A percentile compares a stretch with the other conserved stretches of the same genome.
These are phyloP conservation scores for Hemibagrus guttatus DNA, from an alignment of 2,797 vertebrate species.

Conservation along the genomic window DNA sequence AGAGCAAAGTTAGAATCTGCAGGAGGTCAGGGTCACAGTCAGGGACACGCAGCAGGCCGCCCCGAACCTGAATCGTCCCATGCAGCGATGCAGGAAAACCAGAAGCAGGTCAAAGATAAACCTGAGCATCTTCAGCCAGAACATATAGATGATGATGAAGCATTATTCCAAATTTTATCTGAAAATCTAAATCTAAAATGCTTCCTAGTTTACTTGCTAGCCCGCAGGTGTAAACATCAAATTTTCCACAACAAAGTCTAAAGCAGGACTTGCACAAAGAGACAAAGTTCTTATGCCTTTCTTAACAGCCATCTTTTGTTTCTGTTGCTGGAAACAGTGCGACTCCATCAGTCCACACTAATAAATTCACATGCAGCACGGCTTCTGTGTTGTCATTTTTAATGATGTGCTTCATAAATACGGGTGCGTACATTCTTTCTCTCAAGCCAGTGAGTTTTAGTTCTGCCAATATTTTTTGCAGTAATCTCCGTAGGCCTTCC, in stretches of 20 bases:
- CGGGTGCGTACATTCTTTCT: constrained; percentile 14
- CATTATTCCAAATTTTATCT: neutral
- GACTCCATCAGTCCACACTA: constrained; percentile 23
- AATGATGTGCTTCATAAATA: constrained; percentile 47
- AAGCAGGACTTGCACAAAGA: neutral
- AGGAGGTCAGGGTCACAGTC: constrained; percentile 63
- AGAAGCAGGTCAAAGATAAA: constrained; percentile 22
- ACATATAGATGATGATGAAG: neutral
- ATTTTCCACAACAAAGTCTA: neutral
- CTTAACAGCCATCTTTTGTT: neutral
- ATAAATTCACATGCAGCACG: constrained; percentile 22
- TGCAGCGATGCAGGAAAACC: constrained; percentile 11
- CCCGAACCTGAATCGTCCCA: constrained; percentile 24
- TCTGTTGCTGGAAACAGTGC: constrained; percentile 6
- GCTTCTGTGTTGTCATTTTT: constrained; percentile 44
- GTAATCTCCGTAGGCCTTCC: constrained; percentile 32
- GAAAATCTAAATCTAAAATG: neutral
- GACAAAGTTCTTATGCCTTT: neutral
- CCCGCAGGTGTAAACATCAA: neutral
- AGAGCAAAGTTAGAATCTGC: constrained; percentile 29
- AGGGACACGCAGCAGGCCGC: constrained; percentile 66
- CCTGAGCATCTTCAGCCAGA: neutral
- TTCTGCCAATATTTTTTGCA: constrained; percentile 37
- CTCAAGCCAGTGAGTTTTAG: constrained; percentile 34
- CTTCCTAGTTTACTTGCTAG: neutral